Conservation (phyloP, 2,113 vertebrate genomes). For the Menidia beryllina region DNA sequence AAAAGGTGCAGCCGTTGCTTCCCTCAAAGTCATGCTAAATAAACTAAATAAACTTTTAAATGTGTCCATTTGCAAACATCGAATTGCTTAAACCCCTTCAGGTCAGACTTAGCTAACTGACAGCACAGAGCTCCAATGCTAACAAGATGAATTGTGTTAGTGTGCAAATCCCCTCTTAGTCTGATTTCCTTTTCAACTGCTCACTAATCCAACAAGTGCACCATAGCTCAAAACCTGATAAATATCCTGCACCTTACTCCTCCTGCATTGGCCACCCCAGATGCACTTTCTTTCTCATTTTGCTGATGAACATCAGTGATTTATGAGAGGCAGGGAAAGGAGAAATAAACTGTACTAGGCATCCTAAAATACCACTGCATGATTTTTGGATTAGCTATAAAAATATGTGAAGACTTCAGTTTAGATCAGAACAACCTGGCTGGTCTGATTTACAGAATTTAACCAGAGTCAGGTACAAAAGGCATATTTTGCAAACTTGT, state of each 20-base stretch:
- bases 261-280: constrained; percentile 21
- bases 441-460: background rate
- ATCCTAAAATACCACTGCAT: constrained; percentile 1
- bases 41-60: background rate
- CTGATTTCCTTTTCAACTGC: constrained; percentile 76
- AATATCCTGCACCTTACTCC: constrained; percentile 36
- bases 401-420: background rate
- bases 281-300: constrained; percentile 6
- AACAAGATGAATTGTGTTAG: constrained; percentile 72
- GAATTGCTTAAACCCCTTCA: background rate
- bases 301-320: constrained; percentile 13
- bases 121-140: constrained; percentile 24
- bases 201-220: constrained; percentile 73
- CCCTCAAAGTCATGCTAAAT: background rate
- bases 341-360: background rate
- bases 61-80: constrained; percentile 27
- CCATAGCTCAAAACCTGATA: constrained; percentile 45
- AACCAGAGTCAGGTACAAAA: background rate
- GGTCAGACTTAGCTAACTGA: constrained; percentile 32
- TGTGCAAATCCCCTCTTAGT: constrained; percentile 83
- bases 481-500: background rate
- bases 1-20: background rate
- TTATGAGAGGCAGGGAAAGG: constrained; percentile 23
- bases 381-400: background rate
- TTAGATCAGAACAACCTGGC: background rate